Base-by-base conservation (phyloP, 2,113 vertebrate genomes). In the Phalacrocorax pelagicus region DNA sequence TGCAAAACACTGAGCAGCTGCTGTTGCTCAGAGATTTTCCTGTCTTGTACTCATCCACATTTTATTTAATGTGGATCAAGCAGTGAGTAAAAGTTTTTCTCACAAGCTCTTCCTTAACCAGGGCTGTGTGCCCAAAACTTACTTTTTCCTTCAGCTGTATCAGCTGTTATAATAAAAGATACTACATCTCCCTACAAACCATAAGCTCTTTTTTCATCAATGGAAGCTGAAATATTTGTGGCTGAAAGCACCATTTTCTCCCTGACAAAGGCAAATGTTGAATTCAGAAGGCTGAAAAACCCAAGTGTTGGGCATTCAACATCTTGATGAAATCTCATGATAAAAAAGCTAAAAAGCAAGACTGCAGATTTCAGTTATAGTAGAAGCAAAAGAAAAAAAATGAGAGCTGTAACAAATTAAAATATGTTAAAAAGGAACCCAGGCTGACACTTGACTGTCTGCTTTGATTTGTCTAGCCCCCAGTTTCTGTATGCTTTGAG, bases 231-330 rank as follows among this genome's bases (percentile, higher is more conserved):
- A 86, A 73, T 94, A 66, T 57, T 46, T 61, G 46, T 70, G 20
- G 14, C 44, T 87, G 51, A 90, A 92, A 91, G 24, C 55, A 91
- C 13, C 6, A 54, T 78, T 86, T 95, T 81, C 40, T 21, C 10
- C n/a, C 75, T 77, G 75, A 83, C 62, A 86, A 90, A 95, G 16
- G 55, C 32, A 92, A 95, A 84, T 27, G 5, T 81, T 32, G 59
- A 81, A 93, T 91, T 84, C 61, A 84, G 55, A 79, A 74, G 42
- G 47, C 51, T 94, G 69, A 94, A 96, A 92, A 81, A 89, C 84
- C 19, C 27, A 74, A 93, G 57, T 72, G 69, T 69, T 52, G 78
- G 57, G 72, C 55, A 55, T 70, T 95, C 32, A 91, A 52, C 42
- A 79, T 74, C 59, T 54, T 46, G 32, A 71, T 87, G 81, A 95